Evolutionary conservation across 2,113 vertebrate species (phyloP).

Genomic region (Oncorhynchus clarkii): DNA sequence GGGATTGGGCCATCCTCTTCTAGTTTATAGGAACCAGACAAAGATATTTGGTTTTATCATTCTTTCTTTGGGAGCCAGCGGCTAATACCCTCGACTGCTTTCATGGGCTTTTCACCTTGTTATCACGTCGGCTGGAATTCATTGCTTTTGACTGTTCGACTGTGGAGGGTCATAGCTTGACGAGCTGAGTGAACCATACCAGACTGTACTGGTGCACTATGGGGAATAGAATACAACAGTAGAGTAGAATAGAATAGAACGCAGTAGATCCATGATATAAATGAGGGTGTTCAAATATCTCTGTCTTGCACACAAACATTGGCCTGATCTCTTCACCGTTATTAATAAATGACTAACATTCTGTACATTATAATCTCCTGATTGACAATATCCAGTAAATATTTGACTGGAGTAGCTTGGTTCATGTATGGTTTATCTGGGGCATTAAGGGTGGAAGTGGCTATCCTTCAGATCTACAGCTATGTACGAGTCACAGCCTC

Average conservation of each 20-base stretch:
- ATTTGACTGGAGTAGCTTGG: too few relatives aligned
- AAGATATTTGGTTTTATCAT: conserved; percentile 24
- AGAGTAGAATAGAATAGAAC: background rate
- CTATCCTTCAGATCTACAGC: background rate
- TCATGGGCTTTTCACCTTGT: background rate
- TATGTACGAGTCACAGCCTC: conserved; percentile 6
- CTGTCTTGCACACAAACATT: too few relatives aligned
- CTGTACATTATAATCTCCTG: too few relatives aligned
- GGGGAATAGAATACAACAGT: background rate
- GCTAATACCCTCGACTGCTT: background rate
- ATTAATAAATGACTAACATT: too few relatives aligned
- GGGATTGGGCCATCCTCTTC: conserved; percentile 29
- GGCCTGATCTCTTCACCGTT: too few relatives aligned
- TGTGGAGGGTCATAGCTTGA: background rate
- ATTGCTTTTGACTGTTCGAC: background rate
- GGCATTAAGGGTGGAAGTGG: background rate
- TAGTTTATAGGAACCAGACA: conserved; percentile 15
- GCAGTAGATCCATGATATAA: too few relatives aligned
- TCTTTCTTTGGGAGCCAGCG: conserved; percentile 10
- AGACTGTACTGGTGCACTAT: background rate
- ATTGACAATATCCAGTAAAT: too few relatives aligned
- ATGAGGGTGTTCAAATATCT: too few relatives aligned
- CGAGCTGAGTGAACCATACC: background rate
- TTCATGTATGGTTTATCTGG: background rate
- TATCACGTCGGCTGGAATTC: background rate